A percentile compares a stretch with the other conserved stretches of the same genome.
These are phyloP conservation scores for Anabacerthia variegaticeps DNA, from an alignment of 2,797 vertebrate species.

Conservation along the genomic window DNA sequence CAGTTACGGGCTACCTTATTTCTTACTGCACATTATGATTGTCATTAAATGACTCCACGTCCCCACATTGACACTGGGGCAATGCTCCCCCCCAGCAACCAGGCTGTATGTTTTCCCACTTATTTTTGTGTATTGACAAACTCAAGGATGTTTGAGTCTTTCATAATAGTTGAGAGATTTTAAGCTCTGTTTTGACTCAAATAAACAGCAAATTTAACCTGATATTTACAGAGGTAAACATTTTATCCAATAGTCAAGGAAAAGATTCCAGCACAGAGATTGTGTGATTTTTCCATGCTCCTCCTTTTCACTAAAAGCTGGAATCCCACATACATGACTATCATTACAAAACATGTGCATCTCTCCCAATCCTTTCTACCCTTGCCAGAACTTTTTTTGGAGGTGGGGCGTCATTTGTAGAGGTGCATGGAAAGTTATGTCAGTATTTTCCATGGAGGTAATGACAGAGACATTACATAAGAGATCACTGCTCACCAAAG, in stretches of 20 bases:
- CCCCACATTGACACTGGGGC: neutral
- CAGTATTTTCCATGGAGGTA: neutral
- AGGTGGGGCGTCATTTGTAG: fast-evolving
- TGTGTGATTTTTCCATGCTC: neutral
- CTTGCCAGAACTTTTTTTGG: fast-evolving
- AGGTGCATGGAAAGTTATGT: neutral
- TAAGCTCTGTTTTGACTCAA: neutral
- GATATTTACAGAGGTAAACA: neutral
- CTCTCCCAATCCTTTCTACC: neutral
- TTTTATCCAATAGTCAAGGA: neutral
- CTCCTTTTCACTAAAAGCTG: neutral
- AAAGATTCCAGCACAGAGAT: neutral
- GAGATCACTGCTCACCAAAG: neutral
- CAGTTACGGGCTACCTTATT: neutral
- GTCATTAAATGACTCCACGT: neutral
- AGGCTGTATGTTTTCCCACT: neutral
- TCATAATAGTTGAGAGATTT: neutral
- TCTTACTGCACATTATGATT: fast-evolving
- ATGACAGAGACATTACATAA: neutral
- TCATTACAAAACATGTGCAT: neutral
- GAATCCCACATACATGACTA: neutral
- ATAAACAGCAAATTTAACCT: neutral
- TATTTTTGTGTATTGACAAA: neutral
- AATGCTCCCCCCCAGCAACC: neutral
- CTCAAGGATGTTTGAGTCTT: neutral